Evolutionary conservation across 2,113 vertebrate genomes (phyloP).

Genomic region (Sylvietta virens): DNA sequence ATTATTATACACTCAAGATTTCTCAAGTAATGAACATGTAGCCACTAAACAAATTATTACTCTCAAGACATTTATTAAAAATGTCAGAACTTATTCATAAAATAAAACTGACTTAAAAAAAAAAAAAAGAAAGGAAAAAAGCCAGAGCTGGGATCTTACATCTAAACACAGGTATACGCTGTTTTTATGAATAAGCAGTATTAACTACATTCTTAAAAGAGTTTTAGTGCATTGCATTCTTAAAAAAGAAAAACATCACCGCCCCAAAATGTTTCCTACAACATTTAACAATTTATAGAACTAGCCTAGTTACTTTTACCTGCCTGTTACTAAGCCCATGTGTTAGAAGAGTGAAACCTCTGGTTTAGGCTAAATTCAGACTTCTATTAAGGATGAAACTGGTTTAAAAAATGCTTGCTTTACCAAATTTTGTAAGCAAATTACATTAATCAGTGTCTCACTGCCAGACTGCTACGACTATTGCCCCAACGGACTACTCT

Average conservation of each 20-base stretch:
- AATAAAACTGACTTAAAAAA: conserved; percentile 73
- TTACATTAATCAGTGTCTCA: conserved; percentile 40
- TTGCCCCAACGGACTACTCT: neutral
- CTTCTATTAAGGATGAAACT: conserved; percentile 21
- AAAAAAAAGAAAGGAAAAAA: conserved; percentile 39
- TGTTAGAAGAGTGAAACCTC: conserved; percentile 53
- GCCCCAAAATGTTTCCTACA: conserved; percentile 66
- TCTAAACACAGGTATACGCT: conserved; percentile 78
- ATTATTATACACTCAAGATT: conserved; percentile 62
- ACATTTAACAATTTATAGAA: conserved; percentile 73
- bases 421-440: conserved; percentile 36
- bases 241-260: conserved; percentile 71
- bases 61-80: conserved; percentile 83
- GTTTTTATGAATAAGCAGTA: conserved; percentile 79
- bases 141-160: conserved; percentile 73
- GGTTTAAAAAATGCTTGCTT: conserved; percentile 25
- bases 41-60: conserved; percentile 76
- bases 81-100: conserved; percentile 78
- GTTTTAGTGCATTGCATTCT: conserved; percentile 87
- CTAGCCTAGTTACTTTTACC: conserved; percentile 68
- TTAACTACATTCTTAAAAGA: conserved; percentile 89
- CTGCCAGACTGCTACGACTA: conserved; percentile 27
- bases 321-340: conserved; percentile 66
- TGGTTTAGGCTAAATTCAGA: conserved; percentile 19
- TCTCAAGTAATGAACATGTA: conserved; percentile 75